A percentile compares a stretch with the other conserved stretches of the same genome.
Conservation (phyloP, 2,888 invertebrate species). For the Anticlea derivata region DNA sequence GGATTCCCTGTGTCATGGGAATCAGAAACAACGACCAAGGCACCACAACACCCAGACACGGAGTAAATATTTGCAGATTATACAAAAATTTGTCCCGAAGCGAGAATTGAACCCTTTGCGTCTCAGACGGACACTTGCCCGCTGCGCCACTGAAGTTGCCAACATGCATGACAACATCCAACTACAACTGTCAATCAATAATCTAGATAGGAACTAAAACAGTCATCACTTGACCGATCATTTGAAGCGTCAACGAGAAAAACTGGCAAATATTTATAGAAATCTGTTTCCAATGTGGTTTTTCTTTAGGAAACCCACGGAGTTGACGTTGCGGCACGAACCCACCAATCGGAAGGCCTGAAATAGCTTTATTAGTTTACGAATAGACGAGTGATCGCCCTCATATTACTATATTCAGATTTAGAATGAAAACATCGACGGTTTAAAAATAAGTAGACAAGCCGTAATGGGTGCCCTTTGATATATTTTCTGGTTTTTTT, state of each 20-base stretch:
- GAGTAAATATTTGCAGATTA: too few relatives aligned
- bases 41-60: too few relatives aligned
- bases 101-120: too few relatives aligned
- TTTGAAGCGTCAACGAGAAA: conserved; percentile 20
- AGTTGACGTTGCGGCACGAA: conserved; percentile 12
- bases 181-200: not conserved
- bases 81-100: too few relatives aligned
- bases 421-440: conserved; percentile 56
- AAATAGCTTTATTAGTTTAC: conserved; percentile 74
- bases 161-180: too few relatives aligned
- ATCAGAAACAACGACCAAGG: too few relatives aligned
- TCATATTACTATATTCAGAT: conserved; percentile 70
- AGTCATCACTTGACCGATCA: conserved; percentile 19
- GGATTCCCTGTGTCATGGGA: too few relatives aligned
- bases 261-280: conserved; percentile 31
- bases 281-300: conserved; percentile 28
- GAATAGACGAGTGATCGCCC: conserved; percentile 77
- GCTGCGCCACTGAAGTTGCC: too few relatives aligned
- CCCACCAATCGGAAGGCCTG: conserved; percentile 54
- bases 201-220: conserved; percentile 18
- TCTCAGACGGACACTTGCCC: too few relatives aligned
- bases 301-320: conserved; percentile 34
- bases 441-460: conserved; percentile 44
- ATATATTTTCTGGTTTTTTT: conserved; percentile 15
- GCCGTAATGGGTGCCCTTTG: conserved; percentile 32